Evolutionary conservation across 2,797 vertebrate species (phyloP), one percentile per base, ranked within the genome.

Genomic region (Sebastiscus tertius): DNA sequence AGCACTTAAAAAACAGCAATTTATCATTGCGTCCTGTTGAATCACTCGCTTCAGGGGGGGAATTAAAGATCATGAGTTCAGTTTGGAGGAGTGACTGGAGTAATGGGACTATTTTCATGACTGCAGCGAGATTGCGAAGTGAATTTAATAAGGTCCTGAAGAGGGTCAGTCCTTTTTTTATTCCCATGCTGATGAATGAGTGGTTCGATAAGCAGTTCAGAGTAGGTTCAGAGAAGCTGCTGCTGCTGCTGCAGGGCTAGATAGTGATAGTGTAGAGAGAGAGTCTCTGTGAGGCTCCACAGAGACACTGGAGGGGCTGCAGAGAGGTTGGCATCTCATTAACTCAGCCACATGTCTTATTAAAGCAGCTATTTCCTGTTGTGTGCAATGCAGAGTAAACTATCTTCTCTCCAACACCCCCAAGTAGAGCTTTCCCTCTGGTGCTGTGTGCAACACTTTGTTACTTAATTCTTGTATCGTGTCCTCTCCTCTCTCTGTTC

Each of bases 361-460:
- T 90, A 93, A 93, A 93, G 83, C 88, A 76, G 87, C 88, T 87
- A 90, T 92, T 94, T 92, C 93, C 93, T 94, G 92, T 94, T 93
- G 80, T 86, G 87, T 83, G 84, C 82, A 76, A 49, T 66, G 85
- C 86, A 72, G 79, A 81, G 81, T 79, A 64, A 89, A 90, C 64
- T 56, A 33, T 80, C 69, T 62, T 39, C 78, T 39, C 52, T 59
- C 66, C 63, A 60, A 39, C 83, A 70, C 49, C 77, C 42, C 64
- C n/a, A 5, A 39, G 36, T 39, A 14, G 42, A 42, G 16, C 75
- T 73, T 70, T 24, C 39, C 54, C 20, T 29, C 66, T 26, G 77
- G 67, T 67, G 62, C 87, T 59, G 69, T 82, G 67, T 54, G 69
- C 79, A 75, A 49, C 29, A 52, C 70, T 14, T 52, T 31, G 18